Conservation (phyloP, 2,888 invertebrate genomes). For the Polyommatus icarus region DNA sequence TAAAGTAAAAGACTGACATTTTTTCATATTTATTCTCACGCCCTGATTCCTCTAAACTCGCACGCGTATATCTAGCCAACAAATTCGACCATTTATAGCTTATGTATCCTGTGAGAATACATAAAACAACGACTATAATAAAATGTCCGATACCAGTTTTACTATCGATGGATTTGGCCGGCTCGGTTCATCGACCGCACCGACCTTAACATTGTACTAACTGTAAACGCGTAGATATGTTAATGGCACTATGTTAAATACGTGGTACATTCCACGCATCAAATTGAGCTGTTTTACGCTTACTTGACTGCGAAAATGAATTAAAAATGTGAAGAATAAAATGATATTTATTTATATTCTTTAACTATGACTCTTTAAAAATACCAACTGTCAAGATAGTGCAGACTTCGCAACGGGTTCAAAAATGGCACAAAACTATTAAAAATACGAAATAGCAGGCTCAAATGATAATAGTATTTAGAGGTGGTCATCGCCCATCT, state of each 20-base stretch:
- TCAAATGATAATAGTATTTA: no score
- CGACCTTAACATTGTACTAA: constrained; percentile 27
- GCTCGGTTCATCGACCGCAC: constrained; percentile 26
- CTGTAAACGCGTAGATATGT: constrained; percentile 10
- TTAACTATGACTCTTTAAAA: background rate
- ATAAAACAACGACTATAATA: background rate
- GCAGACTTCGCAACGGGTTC: no score
- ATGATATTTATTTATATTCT: background rate
- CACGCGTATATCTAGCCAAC: background rate
- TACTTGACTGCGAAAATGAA: background rate
- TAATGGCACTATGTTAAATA: background rate
- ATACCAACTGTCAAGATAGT: no score
- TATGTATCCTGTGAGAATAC: background rate
- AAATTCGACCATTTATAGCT: background rate
- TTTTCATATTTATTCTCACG: background rate
- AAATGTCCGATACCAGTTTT: constrained; percentile 3
- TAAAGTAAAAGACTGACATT: no score
- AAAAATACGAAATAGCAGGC: no score
- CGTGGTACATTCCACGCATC: background rate
- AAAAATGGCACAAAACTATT: no score
- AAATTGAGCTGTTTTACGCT: background rate
- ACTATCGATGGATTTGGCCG: constrained; percentile 34
- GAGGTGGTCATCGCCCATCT: no score
- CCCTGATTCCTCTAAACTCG: background rate
- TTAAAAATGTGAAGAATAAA: background rate